phyloP scores from a whole-genome alignment of 37 sponge, comb jelly and placozoan genomes.

The Spongilla lacustris region DNA sequence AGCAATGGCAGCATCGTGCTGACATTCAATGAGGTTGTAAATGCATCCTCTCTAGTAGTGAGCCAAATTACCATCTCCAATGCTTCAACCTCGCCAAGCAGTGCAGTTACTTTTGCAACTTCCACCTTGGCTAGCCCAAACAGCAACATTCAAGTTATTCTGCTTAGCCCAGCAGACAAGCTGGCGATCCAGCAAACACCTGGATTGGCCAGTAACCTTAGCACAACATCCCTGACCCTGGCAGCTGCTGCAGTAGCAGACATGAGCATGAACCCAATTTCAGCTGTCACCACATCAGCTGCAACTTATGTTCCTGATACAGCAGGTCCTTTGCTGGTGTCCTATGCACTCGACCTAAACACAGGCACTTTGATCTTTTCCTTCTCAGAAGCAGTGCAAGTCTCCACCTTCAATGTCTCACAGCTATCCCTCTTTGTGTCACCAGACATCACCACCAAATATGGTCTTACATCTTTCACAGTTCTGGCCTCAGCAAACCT shows the following conservation, averaged over 20 bases:
- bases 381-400: slow-evolving; percentile 84
- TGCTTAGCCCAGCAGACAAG: slow-evolving; percentile 67
- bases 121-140: slow-evolving; percentile 26
- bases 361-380: slow-evolving; percentile 43
- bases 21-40: slow-evolving; percentile 88
- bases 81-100: slow-evolving; percentile 4
- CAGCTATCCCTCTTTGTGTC: slow-evolving; percentile 44
- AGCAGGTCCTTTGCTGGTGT: slow-evolving; percentile 55
- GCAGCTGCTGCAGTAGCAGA: slow-evolving; percentile 68
- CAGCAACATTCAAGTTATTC: slow-evolving; percentile 67
- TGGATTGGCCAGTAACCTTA: slow-evolving; percentile 55
- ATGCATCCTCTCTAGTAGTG: slow-evolving; percentile 40
- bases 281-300: slow-evolving; percentile 21
- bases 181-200: slow-evolving; percentile 52
- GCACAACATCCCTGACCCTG: slow-evolving; percentile 77
- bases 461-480: slow-evolving; percentile 17
- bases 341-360: slow-evolving; percentile 71
- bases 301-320: slow-evolving; percentile 49
- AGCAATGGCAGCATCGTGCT: slow-evolving; percentile 45
- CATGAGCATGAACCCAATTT: slow-evolving; percentile 52
- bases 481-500: slow-evolving; percentile 36
- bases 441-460: neutral
- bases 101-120: slow-evolving; percentile 35
- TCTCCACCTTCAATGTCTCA: slow-evolving; percentile 49
- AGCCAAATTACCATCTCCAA: slow-evolving; percentile 54